These are phyloP conservation scores for Mechanitis mazaeus DNA, from an alignment of 2,888 invertebrate genomes.

Conservation along the genomic window DNA sequence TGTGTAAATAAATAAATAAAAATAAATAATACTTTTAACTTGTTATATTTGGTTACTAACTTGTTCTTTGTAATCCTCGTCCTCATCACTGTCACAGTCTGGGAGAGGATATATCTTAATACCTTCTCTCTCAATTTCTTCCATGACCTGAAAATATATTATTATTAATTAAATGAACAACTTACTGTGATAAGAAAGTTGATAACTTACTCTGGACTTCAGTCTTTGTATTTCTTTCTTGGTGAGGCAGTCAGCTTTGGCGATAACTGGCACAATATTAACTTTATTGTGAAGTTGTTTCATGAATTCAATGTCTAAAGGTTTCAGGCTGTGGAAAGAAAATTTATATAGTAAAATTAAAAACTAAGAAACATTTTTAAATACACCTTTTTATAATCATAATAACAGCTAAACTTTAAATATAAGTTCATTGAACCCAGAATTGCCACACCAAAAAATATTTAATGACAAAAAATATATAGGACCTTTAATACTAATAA, in stretches of 20 bases:
- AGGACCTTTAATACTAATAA: no score
- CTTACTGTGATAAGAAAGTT: not conserved
- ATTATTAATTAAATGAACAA: constrained; percentile 1
- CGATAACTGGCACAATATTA: constrained; percentile 98
- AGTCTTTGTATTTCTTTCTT: constrained; percentile 92
- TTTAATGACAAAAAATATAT: no score
- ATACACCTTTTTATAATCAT: no score
- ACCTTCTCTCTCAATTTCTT: constrained; percentile 92
- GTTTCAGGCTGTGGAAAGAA: constrained; percentile 82
- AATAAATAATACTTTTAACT: no score
- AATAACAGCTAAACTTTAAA: no score
- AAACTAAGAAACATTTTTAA: no score
- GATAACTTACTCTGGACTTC: constrained; percentile 82
- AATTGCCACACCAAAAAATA: no score
- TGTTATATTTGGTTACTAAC: constrained; percentile 40
- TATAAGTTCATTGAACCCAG: no score
- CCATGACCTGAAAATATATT: constrained; percentile 80
- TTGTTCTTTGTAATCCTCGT: constrained; percentile 97
- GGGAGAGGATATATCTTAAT: constrained; percentile 97
- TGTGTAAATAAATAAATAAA: no score
- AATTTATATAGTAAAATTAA: no score
- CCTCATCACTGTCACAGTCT: constrained; percentile 96
- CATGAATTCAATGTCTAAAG: constrained; percentile 96
- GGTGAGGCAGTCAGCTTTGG: constrained; percentile 96
- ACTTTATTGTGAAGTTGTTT: constrained; percentile 96